Evolutionary conservation across 2,797 vertebrate species (phyloP).

Genomic region (Lateolabrax maculatus): DNA sequence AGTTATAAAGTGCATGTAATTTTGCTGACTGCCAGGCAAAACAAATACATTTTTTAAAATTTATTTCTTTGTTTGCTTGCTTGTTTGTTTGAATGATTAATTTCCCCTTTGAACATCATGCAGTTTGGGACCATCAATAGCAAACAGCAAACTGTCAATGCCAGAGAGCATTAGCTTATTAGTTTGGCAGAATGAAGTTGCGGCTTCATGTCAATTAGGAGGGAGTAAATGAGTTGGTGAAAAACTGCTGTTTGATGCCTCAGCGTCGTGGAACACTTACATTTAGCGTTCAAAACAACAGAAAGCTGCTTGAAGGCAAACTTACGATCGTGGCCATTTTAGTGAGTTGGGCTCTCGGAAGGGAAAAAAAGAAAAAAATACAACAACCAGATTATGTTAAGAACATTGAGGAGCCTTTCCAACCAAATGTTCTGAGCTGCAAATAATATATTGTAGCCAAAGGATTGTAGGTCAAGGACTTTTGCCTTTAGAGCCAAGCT

Average conservation of each 20-base stretch:
- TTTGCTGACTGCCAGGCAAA: slow-evolving; percentile 5
- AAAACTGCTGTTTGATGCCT: slow-evolving; percentile 63
- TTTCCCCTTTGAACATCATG: slow-evolving; percentile 53
- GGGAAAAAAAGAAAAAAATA: not conserved
- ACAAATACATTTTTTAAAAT: not conserved
- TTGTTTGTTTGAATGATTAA: slow-evolving; percentile 51
- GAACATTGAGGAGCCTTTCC: not conserved
- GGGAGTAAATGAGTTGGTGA: slow-evolving; percentile 66
- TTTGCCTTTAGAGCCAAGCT: slow-evolving; percentile 42
- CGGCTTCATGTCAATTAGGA: slow-evolving; percentile 61
- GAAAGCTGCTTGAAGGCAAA: slow-evolving; percentile 32
- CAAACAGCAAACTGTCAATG: slow-evolving; percentile 55
- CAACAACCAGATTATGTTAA: not conserved
- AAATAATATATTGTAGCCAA: not conserved
- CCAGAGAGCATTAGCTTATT: slow-evolving; percentile 77
- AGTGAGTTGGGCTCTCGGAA: not conserved
- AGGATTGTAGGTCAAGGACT: slow-evolving; percentile 62
- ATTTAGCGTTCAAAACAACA: slow-evolving; percentile 44
- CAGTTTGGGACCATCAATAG: slow-evolving; percentile 63
- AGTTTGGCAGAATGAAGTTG: slow-evolving; percentile 70
- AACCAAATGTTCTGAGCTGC: slow-evolving; percentile 3
- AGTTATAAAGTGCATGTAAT: not conserved
- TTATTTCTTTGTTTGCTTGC: slow-evolving; percentile 14
- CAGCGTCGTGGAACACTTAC: slow-evolving; percentile 38
- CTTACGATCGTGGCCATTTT: slow-evolving; percentile 6